Percentiles rank a stretch among this genome's conserved stretches.
Conservation (phyloP, 2,888 invertebrate species). For the Petrophora chlorosata region DNA sequence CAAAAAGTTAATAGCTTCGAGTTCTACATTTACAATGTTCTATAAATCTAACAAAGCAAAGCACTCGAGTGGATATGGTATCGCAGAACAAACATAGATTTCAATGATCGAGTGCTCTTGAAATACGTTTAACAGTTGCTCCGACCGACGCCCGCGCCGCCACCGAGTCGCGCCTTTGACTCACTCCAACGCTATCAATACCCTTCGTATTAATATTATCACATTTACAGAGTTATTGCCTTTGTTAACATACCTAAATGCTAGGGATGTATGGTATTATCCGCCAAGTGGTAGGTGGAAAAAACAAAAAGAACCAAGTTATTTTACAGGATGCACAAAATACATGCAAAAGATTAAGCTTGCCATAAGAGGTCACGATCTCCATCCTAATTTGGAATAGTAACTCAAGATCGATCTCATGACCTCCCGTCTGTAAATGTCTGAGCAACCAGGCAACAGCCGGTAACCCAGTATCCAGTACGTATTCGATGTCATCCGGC, state of each 20-base stretch:
- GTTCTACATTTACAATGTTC: conserved; percentile 9
- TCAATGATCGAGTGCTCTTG: conserved; percentile 32
- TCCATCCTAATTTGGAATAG: too few relatives aligned
- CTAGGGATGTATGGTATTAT: background rate
- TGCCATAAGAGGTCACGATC: too few relatives aligned
- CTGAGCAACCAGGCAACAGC: too few relatives aligned
- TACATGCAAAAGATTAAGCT: too few relatives aligned
- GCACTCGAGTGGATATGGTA: conserved; percentile 24
- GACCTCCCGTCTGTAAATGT: too few relatives aligned
- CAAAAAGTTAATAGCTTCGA: conserved; percentile 2
- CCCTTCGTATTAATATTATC: conserved; percentile 42
- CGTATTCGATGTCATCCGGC: background rate
- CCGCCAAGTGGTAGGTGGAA: too few relatives aligned
- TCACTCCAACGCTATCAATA: conserved; percentile 30
- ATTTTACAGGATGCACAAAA: too few relatives aligned
- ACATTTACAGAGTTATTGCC: conserved; percentile 52
- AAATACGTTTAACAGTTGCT: conserved; percentile 27
- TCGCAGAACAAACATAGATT: conserved; percentile 32
- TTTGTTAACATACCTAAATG: conserved; percentile 52
- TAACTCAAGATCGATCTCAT: too few relatives aligned
- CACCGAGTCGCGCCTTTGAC: conserved; percentile 23
- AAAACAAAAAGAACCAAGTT: too few relatives aligned
- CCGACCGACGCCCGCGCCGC: conserved; percentile 16
- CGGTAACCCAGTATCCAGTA: too few relatives aligned
- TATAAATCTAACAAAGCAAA: conserved; percentile 16